Percentiles rank a stretch among this genome's conserved stretches.
Conservation (phyloP, 2,113 vertebrate species). For the Turnix velox region DNA sequence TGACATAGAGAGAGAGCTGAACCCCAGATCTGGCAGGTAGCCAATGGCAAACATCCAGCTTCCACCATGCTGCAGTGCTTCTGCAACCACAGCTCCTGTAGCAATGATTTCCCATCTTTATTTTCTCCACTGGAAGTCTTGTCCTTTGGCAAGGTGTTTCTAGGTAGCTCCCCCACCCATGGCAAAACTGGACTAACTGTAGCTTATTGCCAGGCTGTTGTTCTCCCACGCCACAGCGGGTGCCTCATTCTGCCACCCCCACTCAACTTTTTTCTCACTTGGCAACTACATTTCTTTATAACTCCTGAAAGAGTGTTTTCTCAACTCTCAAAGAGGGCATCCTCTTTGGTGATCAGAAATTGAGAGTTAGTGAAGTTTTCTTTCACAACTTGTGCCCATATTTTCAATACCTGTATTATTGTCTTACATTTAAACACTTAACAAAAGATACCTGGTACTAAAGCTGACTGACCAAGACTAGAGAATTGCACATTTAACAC, state of each 20-base stretch:
- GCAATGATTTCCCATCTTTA: neutral
- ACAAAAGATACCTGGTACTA: neutral
- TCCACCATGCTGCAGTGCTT: accelerated
- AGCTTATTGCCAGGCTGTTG: neutral
- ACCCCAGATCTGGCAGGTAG: neutral
- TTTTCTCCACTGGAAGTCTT: neutral
- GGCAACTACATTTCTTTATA: neutral
- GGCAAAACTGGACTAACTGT: neutral
- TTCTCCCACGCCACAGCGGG: neutral
- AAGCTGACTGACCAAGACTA: neutral
- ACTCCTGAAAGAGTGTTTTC: neutral
- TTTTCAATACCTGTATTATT: neutral
- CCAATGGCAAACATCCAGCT: accelerated
- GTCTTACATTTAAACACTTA: neutral
- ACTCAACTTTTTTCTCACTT: neutral
- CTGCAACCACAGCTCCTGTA: neutral
- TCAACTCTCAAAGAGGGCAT: neutral
- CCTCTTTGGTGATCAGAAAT: neutral
- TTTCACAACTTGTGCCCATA: neutral
- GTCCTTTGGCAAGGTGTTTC: neutral
- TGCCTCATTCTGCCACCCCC: neutral
- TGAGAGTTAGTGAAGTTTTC: neutral
- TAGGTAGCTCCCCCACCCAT: accelerated
- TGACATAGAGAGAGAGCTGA: accelerated
- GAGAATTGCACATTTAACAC: neutral